Evolutionary conservation across 2,797 vertebrate genomes (phyloP).

Genomic region (Coracias cyanogaster): DNA sequence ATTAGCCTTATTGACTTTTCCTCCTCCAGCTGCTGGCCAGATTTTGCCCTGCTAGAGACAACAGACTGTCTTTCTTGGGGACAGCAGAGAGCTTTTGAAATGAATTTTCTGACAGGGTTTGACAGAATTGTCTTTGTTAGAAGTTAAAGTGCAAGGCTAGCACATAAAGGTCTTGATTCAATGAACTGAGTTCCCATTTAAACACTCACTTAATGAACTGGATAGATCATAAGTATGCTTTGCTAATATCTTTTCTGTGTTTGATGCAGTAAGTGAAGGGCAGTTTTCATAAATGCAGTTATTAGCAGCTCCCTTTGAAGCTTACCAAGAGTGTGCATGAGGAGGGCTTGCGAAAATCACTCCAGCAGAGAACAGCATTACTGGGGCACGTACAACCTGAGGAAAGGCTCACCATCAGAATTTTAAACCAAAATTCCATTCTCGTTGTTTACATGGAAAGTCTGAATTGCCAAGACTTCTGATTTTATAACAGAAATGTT

Average conservation of each 20-base stretch:
- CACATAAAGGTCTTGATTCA: neutral
- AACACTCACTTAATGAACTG: neutral
- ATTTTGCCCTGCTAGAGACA: neutral
- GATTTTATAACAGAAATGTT: neutral
- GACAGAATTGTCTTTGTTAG: slow-evolving; percentile 14
- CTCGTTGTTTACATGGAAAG: neutral
- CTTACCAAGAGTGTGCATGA: neutral
- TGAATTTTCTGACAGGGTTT: neutral
- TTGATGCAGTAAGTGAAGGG: neutral
- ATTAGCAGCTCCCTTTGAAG: neutral
- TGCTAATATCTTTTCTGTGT: neutral
- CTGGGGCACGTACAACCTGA: neutral
- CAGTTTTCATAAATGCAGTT: neutral
- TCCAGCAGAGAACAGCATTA: neutral
- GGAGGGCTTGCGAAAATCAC: neutral
- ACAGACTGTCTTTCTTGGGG: neutral
- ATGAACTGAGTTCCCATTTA: neutral
- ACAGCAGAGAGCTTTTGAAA: neutral
- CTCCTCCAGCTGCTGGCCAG: neutral
- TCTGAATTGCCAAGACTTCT: neutral
- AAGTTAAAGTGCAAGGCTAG: slow-evolving; percentile 1
- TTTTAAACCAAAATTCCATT: neutral
- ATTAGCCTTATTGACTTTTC: neutral
- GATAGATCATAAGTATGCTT: neutral
- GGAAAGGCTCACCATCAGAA: fast-evolving